Evolutionary conservation across 2,113 vertebrate genomes (phyloP).

Genomic region (Marmota flaviventris): DNA sequence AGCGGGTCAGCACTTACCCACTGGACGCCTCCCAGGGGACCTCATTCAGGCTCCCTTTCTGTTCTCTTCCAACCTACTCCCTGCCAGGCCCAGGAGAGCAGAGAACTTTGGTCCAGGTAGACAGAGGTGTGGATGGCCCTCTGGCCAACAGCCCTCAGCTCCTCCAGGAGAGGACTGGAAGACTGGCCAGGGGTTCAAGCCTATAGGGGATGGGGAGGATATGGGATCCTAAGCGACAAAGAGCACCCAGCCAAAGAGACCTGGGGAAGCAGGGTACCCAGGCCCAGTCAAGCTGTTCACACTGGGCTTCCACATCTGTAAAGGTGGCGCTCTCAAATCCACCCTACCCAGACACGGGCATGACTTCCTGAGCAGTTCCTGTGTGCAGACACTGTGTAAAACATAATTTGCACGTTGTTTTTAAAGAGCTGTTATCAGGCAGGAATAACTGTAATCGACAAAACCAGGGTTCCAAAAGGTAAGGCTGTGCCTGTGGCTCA

Average conservation of each 20-base stretch:
- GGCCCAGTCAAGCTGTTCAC: no score
- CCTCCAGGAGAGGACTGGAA: background rate
- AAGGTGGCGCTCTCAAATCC: no score
- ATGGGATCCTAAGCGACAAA: background rate
- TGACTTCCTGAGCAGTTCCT: no score
- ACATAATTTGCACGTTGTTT: background rate
- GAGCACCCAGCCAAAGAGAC: no score
- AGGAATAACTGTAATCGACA: background rate
- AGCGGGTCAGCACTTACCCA: constrained; percentile 60
- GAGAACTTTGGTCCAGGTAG: background rate
- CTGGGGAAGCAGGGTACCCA: no score
- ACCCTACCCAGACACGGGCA: no score
- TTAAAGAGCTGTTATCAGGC: background rate
- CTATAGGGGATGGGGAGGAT: background rate
- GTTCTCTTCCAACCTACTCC: background rate
- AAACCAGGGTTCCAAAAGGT: background rate
- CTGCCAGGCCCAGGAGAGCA: constrained; percentile 12
- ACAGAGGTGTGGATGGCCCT: background rate
- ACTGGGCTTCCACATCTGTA: no score
- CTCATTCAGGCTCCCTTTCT: constrained; percentile 39
- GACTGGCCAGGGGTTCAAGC: background rate
- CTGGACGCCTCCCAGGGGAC: constrained; percentile 31
- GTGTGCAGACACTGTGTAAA: background rate
- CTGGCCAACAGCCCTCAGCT: background rate
- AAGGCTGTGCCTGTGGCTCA: background rate